Percentiles rank a stretch among this genome's conserved stretches.
Conservation (phyloP, 2,888 invertebrate species). For the Hypena proboscidalis region DNA sequence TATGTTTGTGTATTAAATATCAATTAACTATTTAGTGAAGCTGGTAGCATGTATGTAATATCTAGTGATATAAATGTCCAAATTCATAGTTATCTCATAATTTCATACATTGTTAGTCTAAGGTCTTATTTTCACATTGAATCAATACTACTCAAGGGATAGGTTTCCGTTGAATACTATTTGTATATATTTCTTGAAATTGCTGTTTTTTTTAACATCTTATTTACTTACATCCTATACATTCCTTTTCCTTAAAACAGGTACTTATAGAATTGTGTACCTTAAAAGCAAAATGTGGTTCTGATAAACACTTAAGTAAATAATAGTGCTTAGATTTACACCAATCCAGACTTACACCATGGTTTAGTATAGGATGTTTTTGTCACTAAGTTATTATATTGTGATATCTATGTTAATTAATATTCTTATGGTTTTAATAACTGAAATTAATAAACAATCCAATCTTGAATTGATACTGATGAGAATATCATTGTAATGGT, state of each 20-base stretch:
- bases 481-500: no score
- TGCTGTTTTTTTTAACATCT: slow-evolving; percentile 27
- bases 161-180: slow-evolving; percentile 21
- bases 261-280: not conserved
- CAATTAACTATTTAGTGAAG: slow-evolving; percentile 36
- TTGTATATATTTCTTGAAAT: slow-evolving; percentile 36
- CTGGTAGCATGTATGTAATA: slow-evolving; percentile 36
- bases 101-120: slow-evolving; percentile 32
- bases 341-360: no score
- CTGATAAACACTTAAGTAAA: not conserved
- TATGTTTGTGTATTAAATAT: slow-evolving; percentile 8
- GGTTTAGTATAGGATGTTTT: slow-evolving; percentile 31
- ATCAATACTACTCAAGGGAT: slow-evolving; percentile 32
- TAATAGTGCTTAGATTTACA: no score
- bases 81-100: slow-evolving; percentile 29
- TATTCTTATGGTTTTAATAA: slow-evolving; percentile 27
- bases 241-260: slow-evolving; percentile 17
- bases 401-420: slow-evolving; percentile 46
- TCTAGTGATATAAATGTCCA: slow-evolving; percentile 26
- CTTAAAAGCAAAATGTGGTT: no score
- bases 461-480: no score
- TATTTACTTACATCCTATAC: slow-evolving; percentile 22
- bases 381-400: slow-evolving; percentile 46
- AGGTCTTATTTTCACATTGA: slow-evolving; percentile 32
- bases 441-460: no score